phyloP scores from a whole-genome alignment of 2,113 vertebrate species.

The Herpailurus yagouaroundi region DNA sequence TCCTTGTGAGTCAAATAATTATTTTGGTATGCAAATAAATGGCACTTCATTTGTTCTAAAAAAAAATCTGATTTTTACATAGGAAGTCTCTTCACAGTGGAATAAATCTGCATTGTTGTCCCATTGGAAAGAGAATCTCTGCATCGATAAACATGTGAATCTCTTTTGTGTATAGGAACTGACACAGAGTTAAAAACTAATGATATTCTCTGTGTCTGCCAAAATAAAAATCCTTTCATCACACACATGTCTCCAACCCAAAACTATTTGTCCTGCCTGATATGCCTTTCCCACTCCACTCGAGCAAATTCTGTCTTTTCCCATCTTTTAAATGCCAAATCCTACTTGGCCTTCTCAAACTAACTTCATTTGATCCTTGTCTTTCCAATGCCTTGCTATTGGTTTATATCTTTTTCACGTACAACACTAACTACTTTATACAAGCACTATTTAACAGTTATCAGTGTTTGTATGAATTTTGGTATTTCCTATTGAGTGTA shows the following conservation, averaged over 20 bases:
- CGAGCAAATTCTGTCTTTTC: neutral
- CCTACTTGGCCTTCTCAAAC: neutral
- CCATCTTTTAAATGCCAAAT: neutral
- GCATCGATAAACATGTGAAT: neutral
- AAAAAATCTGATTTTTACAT: slow-evolving; percentile 22
- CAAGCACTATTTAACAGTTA: neutral
- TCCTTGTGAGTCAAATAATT: neutral
- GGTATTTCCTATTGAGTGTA: neutral
- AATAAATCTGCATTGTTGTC: neutral
- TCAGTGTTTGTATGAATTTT: neutral
- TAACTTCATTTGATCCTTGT: neutral
- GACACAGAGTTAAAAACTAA: neutral
- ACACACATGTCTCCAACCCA: neutral
- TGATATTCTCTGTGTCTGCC: neutral
- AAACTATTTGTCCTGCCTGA: neutral
- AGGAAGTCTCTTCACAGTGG: neutral
- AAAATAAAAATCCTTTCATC: neutral
- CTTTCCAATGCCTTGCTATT: neutral
- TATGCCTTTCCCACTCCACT: neutral
- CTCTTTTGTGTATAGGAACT: neutral
- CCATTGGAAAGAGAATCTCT: neutral
- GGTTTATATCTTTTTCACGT: neutral
- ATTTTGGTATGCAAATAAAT: neutral
- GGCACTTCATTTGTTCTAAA: slow-evolving; percentile 28
- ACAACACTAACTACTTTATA: neutral